Evolutionary conservation across 1,140 invertebrate species (phyloP).

Genomic region (Meloidogyne chitwoodi): DNA sequence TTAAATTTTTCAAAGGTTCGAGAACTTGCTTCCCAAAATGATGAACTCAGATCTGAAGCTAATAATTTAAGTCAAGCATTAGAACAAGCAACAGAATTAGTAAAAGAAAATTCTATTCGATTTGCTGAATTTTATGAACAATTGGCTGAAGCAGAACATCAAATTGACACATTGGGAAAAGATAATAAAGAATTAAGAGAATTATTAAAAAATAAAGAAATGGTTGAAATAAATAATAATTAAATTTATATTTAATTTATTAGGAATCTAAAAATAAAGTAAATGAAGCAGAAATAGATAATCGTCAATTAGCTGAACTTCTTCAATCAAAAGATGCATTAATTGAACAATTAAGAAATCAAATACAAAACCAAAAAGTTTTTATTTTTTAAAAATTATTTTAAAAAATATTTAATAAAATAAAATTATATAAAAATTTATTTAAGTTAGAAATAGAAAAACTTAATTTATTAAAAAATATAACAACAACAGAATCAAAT

Average conservation of each 20-base stretch:
- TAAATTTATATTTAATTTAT: neutral
- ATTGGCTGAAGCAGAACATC: constrained; percentile 29
- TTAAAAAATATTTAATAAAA: neutral
- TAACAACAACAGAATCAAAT: constrained; percentile 15
- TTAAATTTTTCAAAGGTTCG: constrained; percentile 24
- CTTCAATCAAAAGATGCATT: constrained; percentile 36
- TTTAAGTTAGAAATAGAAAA: constrained; percentile 40
- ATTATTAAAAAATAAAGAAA: constrained; percentile 23
- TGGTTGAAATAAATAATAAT: constrained; percentile 9
- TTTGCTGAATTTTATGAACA: constrained; percentile 37
- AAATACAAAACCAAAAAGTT: constrained; percentile 9
- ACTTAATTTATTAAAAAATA: constrained; percentile 20
- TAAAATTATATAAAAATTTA: neutral
- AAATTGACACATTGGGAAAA: constrained; percentile 29
- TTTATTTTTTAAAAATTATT: neutral
- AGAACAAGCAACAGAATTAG: constrained; percentile 51
- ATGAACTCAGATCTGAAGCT: constrained; percentile 48
- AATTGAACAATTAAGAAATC: constrained; percentile 35
- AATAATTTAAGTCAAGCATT: constrained; percentile 44
- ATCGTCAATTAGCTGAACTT: constrained; percentile 28
- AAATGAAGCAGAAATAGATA: constrained; percentile 24
- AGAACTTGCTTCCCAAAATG: constrained; percentile 49
- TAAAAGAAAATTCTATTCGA: constrained; percentile 46
- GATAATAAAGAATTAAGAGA: constrained; percentile 31
- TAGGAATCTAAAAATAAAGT: constrained; percentile 10